Conservation (phyloP, 2,888 invertebrate genomes). For the Drosophila anomalata region DNA sequence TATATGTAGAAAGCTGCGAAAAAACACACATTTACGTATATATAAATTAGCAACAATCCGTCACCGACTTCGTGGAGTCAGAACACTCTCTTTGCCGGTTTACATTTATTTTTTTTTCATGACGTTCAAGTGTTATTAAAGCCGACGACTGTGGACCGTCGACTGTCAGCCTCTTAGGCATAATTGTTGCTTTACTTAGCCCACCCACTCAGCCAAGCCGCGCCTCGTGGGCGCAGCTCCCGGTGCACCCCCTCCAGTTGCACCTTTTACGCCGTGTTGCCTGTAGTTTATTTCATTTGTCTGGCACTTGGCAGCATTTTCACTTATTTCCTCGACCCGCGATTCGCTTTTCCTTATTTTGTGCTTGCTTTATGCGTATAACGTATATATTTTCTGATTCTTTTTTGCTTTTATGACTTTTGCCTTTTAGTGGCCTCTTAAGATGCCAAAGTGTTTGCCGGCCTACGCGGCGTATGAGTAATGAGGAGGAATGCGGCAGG, state of each 20-base stretch:
- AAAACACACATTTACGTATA: slow-evolving; percentile 15
- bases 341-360: slow-evolving; percentile 58
- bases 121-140: slow-evolving; percentile 64
- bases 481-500: slow-evolving; percentile 53
- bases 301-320: slow-evolving; percentile 68
- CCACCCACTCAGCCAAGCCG: slow-evolving; percentile 25
- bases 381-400: neutral
- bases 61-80: slow-evolving; percentile 56
- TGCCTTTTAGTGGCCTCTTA: slow-evolving; percentile 78
- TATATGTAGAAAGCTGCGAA: slow-evolving; percentile 10
- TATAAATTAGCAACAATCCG: slow-evolving; percentile 73
- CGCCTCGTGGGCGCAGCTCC: neutral
- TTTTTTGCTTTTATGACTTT: slow-evolving; percentile 76
- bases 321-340: slow-evolving; percentile 62
- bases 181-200: slow-evolving; percentile 79
- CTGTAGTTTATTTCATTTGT: slow-evolving; percentile 76
- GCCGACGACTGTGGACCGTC: slow-evolving; percentile 44
- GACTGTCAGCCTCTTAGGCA: slow-evolving; percentile 63
- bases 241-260: slow-evolving; percentile 12
- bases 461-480: slow-evolving; percentile 68
- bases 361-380: neutral
- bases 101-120: slow-evolving; percentile 1
- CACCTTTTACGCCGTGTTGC: slow-evolving; percentile 63
- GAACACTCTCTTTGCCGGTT: slow-evolving; percentile 2
- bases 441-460: slow-evolving; percentile 63